phyloP scores from a whole-genome alignment of 2,888 invertebrate genomes.

The Sphaerophoria taeniata region DNA sequence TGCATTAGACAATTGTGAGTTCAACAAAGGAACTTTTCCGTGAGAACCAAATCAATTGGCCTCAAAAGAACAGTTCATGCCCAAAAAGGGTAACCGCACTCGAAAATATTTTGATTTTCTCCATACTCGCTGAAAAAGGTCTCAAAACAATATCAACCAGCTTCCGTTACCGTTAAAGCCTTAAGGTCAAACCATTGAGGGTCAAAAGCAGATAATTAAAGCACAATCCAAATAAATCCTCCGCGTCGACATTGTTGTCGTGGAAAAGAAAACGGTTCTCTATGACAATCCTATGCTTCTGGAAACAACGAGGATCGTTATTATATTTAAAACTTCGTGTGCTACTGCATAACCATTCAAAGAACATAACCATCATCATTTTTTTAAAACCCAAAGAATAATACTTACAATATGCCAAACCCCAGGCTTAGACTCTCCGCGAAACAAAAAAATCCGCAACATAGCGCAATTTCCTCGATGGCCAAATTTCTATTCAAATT shows the following conservation, averaged over 20 bases:
- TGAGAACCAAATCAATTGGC: too few relatives aligned
- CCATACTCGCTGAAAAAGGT: background rate
- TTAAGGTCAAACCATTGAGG: conserved; percentile 37
- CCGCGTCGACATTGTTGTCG: background rate
- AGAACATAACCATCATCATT: conserved; percentile 31
- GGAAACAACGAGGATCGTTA: background rate
- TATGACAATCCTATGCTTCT: background rate
- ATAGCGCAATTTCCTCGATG: conserved; percentile 67
- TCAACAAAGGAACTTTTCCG: too few relatives aligned
- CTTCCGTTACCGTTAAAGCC: conserved; percentile 3
- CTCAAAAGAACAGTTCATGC: too few relatives aligned
- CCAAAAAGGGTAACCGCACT: too few relatives aligned
- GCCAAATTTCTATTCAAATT: conserved; percentile 74
- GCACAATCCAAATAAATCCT: conserved; percentile 59
- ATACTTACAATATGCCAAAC: background rate
- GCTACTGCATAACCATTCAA: conserved; percentile 50
- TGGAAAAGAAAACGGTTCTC: conserved; percentile 22
- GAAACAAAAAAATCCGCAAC: conserved; percentile 29
- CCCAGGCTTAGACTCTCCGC: background rate
- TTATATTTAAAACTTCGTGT: conserved; percentile 35
- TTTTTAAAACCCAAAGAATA: background rate
- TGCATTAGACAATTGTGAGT: too few relatives aligned
- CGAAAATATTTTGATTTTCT: background rate
- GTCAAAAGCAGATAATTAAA: conserved; percentile 64
- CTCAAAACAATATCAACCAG: conserved; percentile 33